Percentiles rank a stretch among this genome's conserved stretches.
Conservation (phyloP, 1,140 invertebrate species). For the Drosophila bifasciata region DNA sequence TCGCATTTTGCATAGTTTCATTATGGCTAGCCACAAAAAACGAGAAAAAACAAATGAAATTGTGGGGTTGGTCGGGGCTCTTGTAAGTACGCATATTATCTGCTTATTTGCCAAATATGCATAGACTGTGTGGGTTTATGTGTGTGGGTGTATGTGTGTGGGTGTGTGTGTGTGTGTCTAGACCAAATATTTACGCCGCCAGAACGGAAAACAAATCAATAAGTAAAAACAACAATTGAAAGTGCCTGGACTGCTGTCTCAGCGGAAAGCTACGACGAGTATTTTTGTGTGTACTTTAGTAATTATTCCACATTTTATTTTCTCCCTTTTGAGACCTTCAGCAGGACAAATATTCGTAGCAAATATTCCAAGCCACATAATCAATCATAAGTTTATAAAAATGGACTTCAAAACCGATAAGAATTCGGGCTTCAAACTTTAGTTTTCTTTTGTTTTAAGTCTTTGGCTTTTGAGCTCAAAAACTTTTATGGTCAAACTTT, state of each 20-base stretch:
- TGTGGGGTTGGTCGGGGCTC: conserved; percentile 17
- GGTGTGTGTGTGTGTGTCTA: conserved; percentile 3
- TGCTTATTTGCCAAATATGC: conserved; percentile 25
- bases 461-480: not conserved
- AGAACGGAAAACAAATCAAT: conserved; percentile 40
- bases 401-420: too few species aligned
- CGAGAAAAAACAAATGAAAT: not conserved
- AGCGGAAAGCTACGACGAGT: conserved; percentile 38
- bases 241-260: conserved; percentile 7
- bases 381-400: too few species aligned
- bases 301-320: conserved; percentile 1
- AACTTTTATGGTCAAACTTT: conserved; percentile 12
- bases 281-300: not conserved
- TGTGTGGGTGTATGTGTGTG: conserved; percentile 12
- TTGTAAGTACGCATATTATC: not conserved
- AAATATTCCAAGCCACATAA: too few species aligned
- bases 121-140: conserved; percentile 17
- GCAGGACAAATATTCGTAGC: too few species aligned
- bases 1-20: not conserved
- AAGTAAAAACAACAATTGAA: conserved; percentile 21
- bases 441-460: conserved; percentile 7
- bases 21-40: not conserved
- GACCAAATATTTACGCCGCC: conserved; percentile 30
- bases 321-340: too few species aligned
- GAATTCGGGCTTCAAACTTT: too few species aligned